Conservation (phyloP, 1,140 invertebrate species). For the Atta texana region DNA sequence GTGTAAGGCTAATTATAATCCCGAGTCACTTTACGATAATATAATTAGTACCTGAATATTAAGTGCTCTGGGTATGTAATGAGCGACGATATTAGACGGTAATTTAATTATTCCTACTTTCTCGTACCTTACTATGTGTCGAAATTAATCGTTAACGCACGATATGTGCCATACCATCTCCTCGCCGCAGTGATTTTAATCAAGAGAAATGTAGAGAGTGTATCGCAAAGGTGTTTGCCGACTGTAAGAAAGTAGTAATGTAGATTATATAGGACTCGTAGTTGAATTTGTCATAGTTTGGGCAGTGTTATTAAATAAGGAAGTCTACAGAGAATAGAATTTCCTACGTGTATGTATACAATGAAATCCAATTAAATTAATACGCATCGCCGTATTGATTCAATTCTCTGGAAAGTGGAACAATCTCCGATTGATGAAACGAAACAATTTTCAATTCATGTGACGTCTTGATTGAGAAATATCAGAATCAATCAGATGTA, state of each 20-base stretch:
- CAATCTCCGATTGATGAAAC: constrained; percentile 5
- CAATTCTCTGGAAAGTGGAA: constrained; percentile 20
- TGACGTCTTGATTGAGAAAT: constrained; percentile 21
- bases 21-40: constrained; percentile 61
- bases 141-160: constrained; percentile 12
- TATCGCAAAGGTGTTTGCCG: constrained; percentile 23
- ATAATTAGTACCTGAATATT: constrained; percentile 75
- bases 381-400: constrained; percentile 17
- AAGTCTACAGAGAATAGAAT: constrained; percentile 18
- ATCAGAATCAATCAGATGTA: constrained; percentile 1
- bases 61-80: constrained; percentile 67
- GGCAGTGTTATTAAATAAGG: constrained; percentile 10
- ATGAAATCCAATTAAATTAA: constrained; percentile 29
- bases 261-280: constrained; percentile 38
- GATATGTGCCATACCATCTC: background rate
- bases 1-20: constrained; percentile 55
- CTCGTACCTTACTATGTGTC: constrained; percentile 14
- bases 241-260: constrained; percentile 42
- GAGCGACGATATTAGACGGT: constrained; percentile 35
- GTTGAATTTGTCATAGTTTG: constrained; percentile 37
- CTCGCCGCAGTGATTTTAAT: background rate
- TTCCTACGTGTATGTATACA: constrained; percentile 7
- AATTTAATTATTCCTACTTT: constrained; percentile 50
- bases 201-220: constrained; percentile 38
- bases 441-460: constrained; percentile 11